phyloP scores from a whole-genome alignment of 2,797 vertebrate species.

The Rallus crepitans region DNA sequence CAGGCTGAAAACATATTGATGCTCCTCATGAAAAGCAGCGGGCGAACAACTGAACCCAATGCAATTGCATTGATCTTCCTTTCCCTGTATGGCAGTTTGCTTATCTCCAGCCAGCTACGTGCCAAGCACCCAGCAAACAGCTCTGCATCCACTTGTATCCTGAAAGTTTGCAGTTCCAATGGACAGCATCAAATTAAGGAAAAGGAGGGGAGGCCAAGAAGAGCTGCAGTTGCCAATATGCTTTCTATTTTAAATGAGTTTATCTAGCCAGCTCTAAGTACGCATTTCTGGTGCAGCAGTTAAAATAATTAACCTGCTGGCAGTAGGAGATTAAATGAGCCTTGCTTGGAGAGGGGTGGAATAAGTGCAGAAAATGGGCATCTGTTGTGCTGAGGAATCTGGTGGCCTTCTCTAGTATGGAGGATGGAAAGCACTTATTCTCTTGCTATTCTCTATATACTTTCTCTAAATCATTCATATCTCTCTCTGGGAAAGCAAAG shows the following conservation, averaged over 20 bases:
- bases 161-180: background rate
- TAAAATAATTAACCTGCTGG: conserved; percentile 69
- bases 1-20: conserved; percentile 53
- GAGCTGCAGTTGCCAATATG: conserved; percentile 29
- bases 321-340: background rate
- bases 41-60: background rate
- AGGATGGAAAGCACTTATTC: background rate
- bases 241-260: conserved; percentile 3
- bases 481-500: background rate
- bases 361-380: background rate
- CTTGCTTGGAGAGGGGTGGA: background rate
- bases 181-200: conserved; percentile 39
- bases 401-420: background rate
- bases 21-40: background rate
- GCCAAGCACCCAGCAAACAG: background rate
- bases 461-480: background rate
- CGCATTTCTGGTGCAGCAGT: conserved; percentile 62
- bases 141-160: conserved; percentile 16
- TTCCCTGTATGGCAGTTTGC: background rate
- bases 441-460: background rate
- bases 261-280: conserved; percentile 34
- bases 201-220: conserved; percentile 44
- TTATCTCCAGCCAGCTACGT: background rate
- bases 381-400: background rate
- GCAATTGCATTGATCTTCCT: background rate